Evolutionary conservation across 2,113 vertebrate species (phyloP), one percentile per base, ranked within the genome.

Genomic region (Apodemus speciosus): DNA sequence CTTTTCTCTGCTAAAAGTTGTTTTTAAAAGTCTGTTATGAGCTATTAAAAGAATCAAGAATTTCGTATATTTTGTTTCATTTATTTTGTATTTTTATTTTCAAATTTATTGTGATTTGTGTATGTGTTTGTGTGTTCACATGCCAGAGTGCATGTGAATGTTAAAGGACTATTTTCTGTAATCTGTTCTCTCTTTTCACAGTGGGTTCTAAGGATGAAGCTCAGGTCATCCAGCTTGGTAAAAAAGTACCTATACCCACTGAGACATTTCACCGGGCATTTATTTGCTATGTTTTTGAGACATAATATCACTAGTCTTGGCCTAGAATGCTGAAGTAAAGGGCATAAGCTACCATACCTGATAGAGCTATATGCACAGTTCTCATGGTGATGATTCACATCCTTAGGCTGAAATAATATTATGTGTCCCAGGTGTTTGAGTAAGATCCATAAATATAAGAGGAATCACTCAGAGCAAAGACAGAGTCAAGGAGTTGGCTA

Each of bases 1-100:
- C 77, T 90, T 90, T n/a, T 16, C 46, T 89, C 66, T 32, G n/a
- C 56, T 68, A 35, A 58, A 86, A 73, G 53, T 68, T 62, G 79
- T 87, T 80, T 79, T 56, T 49, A 87, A 86, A 40, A 43, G 32
- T 27, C n/a, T 9, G 14, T 71, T 64, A 89, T 43, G 49, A 75
- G 87, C 18, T 62, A 75, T 80, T 87, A 32, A 64, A 69, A 87
- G 30, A 75, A 94, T n/a, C 16, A 72, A 72, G 40, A 83, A 86
- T 83, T 62, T 86, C 13, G 35, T 49, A 68, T 23, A 85, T 49
- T 85, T 85, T 13, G n/a, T 11, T 85, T 49, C 5, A n/a, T 23
- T 66, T 23, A 49, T 35, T 49, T 85, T 85, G 13, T 64, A 43
- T 84, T 49, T 83, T 58, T 27, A 81, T 81, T 40, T 80, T 13